phyloP scores from a whole-genome alignment of 2,113 vertebrate genomes.

The Sardina pilchardus region DNA sequence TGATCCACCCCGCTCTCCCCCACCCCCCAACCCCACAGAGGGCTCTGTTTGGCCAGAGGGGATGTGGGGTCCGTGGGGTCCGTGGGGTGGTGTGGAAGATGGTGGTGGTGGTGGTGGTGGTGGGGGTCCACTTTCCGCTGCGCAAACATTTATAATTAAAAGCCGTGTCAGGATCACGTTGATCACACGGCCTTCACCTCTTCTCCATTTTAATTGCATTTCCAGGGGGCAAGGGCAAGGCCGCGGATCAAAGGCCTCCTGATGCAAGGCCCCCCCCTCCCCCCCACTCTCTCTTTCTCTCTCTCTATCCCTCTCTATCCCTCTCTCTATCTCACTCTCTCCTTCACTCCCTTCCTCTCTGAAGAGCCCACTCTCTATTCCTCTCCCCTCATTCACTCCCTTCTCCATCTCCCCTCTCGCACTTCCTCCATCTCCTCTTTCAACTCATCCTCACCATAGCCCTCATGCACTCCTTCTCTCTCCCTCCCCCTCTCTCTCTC shows the following conservation, averaged over 20 bases:
- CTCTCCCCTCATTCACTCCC: not conserved
- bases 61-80: not conserved
- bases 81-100: not conserved
- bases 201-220: slow-evolving; percentile 49
- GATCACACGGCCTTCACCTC: slow-evolving; percentile 41
- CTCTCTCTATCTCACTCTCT: not conserved
- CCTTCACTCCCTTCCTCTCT: not conserved
- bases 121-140: slow-evolving; percentile 13
- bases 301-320: slow-evolving; percentile 4
- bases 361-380: slow-evolving; percentile 15
- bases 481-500: not conserved
- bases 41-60: not conserved
- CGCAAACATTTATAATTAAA: slow-evolving; percentile 54
- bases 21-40: not conserved
- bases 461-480: not conserved
- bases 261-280: slow-evolving; percentile 8
- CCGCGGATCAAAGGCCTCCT: slow-evolving; percentile 51
- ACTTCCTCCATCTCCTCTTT: not conserved
- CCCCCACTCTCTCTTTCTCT: not conserved
- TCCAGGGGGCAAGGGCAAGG: slow-evolving; percentile 43
- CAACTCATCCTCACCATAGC: not conserved
- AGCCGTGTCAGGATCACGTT: slow-evolving; percentile 44
- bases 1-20: not conserved
- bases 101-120: slow-evolving; percentile 23
- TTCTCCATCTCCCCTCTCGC: not conserved